phyloP scores from a whole-genome alignment of 2,797 vertebrate genomes.

The Xyrichtys novacula region DNA sequence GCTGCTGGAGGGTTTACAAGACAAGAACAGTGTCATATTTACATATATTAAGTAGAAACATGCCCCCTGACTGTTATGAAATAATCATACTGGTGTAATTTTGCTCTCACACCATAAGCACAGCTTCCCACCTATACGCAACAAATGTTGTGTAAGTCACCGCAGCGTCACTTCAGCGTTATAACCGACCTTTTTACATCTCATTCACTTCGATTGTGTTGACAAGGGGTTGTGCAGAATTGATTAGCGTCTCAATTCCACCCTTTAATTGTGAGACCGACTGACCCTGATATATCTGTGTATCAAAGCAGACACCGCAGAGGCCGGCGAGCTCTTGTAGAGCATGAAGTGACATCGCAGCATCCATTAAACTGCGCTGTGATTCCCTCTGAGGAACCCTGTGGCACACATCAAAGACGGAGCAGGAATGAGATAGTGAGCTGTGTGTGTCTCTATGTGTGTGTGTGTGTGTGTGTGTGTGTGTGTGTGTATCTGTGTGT shows the following conservation, averaged over 20 bases:
- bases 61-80: too few species aligned
- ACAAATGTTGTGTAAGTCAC: too few species aligned
- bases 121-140: too few species aligned
- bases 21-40: too few species aligned
- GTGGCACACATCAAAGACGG: slow-evolving; percentile 69
- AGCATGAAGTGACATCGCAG: slow-evolving; percentile 59
- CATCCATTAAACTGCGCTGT: slow-evolving; percentile 58
- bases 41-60: too few species aligned
- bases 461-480: slow-evolving; percentile 40
- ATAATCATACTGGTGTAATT: too few species aligned
- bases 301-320: slow-evolving; percentile 32
- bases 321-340: slow-evolving; percentile 33
- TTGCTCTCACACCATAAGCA: too few species aligned
- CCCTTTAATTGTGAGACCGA: slow-evolving; percentile 6
- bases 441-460: slow-evolving; percentile 32
- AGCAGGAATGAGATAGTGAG: slow-evolving; percentile 16
- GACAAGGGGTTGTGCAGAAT: too few species aligned
- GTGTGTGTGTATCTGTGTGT: slow-evolving; percentile 40
- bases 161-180: too few species aligned
- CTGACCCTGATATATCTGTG: slow-evolving; percentile 47
- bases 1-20: too few species aligned
- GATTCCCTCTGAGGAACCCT: slow-evolving; percentile 66
- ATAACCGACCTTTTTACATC: too few species aligned
- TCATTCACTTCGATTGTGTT: too few species aligned
- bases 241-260: background rate